These are phyloP conservation scores for Hyperoplus lanceolatus DNA, from an alignment of 2,797 vertebrate genomes.

Conservation along the genomic window DNA sequence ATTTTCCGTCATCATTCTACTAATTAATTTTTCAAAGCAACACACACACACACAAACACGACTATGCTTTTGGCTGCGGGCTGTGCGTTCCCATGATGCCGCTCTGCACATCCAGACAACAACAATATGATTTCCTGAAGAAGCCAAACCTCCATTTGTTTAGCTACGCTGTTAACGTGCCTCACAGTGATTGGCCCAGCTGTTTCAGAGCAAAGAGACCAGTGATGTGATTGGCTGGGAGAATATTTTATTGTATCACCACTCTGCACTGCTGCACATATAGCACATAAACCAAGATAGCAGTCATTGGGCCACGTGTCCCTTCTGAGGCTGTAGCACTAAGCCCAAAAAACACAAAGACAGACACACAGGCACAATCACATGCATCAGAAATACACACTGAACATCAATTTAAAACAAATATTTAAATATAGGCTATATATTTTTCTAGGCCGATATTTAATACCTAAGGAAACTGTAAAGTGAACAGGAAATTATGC, in stretches of 20 bases:
- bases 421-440: not conserved
- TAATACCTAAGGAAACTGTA: conserved; percentile 45
- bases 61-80: not conserved
- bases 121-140: not conserved
- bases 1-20: too few relatives aligned
- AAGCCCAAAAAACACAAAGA: not conserved
- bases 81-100: not conserved
- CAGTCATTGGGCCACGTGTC: not conserved
- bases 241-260: too few relatives aligned
- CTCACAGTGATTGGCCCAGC: not conserved
- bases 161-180: not conserved
- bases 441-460: conserved; percentile 29
- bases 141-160: not conserved
- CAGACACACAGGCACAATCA: not conserved
- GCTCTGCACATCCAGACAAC: not conserved
- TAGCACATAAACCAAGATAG: not conserved
- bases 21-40: not conserved
- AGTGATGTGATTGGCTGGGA: not conserved
- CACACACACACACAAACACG: not conserved
- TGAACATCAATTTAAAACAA: not conserved
- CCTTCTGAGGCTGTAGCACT: not conserved
- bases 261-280: not conserved
- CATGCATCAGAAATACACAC: not conserved
- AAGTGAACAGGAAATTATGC: conserved; percentile 54
- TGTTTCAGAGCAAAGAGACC: not conserved